These are phyloP conservation scores for Lycorma delicatula DNA, from an alignment of 1,140 invertebrate genomes.

Conservation along the genomic window DNA sequence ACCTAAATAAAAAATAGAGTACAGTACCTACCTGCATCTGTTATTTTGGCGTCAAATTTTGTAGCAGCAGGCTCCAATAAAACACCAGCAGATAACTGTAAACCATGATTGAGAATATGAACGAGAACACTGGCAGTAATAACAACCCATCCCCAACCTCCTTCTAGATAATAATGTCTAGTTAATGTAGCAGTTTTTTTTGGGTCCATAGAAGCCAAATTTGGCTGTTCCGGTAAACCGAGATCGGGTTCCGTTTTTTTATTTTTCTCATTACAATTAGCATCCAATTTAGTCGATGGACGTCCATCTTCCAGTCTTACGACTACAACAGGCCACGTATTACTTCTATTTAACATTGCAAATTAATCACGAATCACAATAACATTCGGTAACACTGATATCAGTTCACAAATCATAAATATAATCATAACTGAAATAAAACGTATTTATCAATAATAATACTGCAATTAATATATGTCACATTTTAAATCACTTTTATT, in stretches of 20 bases:
- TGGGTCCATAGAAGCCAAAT: constrained; percentile 25
- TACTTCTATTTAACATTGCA: constrained; percentile 19
- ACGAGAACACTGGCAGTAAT: constrained; percentile 45
- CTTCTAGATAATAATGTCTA: constrained; percentile 51
- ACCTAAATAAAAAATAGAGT: too few species aligned
- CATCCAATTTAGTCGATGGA: constrained; percentile 7
- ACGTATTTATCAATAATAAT: too few species aligned
- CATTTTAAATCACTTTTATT: too few species aligned
- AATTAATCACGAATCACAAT: too few species aligned
- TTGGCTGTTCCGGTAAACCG: constrained; percentile 3
- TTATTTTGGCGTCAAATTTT: constrained; percentile 9
- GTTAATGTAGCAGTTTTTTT: constrained; percentile 38
- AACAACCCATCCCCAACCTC: constrained; percentile 55
- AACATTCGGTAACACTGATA: too few species aligned
- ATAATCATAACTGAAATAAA: too few species aligned
- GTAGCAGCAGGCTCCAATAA: constrained; percentile 10
- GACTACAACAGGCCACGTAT: constrained; percentile 25
- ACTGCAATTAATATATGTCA: too few species aligned
- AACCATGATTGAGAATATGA: constrained; percentile 40
- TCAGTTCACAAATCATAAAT: too few species aligned
- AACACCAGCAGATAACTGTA: constrained; percentile 36
- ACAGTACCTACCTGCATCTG: constrained; percentile 25
- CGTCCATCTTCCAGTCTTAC: constrained; percentile 15
- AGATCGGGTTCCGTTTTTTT: constrained; percentile 1
- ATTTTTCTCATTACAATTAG: background rate